These are phyloP conservation scores for Sebastes nivosus DNA, from an alignment of 2,797 vertebrate species.

Conservation along the genomic window DNA sequence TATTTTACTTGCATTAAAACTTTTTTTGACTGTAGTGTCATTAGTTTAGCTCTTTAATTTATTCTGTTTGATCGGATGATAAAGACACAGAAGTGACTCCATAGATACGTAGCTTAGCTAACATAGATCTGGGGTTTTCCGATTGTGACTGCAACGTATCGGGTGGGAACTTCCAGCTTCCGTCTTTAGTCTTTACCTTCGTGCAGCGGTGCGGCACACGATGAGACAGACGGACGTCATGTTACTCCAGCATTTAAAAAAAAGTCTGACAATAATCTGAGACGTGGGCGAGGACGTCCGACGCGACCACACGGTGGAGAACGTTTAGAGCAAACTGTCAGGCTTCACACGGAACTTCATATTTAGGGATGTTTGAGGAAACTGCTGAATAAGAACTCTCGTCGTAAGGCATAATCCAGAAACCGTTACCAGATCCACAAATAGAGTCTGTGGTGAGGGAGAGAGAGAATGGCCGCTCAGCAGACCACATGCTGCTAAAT, in stretches of 20 bases:
- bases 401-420: slow-evolving; percentile 49
- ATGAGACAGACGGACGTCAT: neutral
- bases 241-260: slow-evolving; percentile 9
- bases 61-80: no score
- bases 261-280: neutral
- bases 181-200: neutral
- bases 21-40: no score
- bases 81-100: no score
- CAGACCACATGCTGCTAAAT: slow-evolving; percentile 21
- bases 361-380: slow-evolving; percentile 41
- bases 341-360: slow-evolving; percentile 27
- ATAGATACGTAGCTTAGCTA: neutral
- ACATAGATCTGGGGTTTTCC: neutral
- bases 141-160: neutral
- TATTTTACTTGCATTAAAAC: no score
- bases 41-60: no score
- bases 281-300: neutral
- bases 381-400: slow-evolving; percentile 35
- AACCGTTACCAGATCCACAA: slow-evolving; percentile 40
- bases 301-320: slow-evolving; percentile 2
- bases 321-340: slow-evolving; percentile 2
- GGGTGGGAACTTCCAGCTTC: slow-evolving; percentile 18
- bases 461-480: slow-evolving; percentile 5
- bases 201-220: neutral
- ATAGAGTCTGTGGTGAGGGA: slow-evolving; percentile 30